Evolutionary conservation across 2,113 vertebrate species (phyloP), one percentile per base, ranked within the genome.

Genomic region (Erythrolamprus reginae): DNA sequence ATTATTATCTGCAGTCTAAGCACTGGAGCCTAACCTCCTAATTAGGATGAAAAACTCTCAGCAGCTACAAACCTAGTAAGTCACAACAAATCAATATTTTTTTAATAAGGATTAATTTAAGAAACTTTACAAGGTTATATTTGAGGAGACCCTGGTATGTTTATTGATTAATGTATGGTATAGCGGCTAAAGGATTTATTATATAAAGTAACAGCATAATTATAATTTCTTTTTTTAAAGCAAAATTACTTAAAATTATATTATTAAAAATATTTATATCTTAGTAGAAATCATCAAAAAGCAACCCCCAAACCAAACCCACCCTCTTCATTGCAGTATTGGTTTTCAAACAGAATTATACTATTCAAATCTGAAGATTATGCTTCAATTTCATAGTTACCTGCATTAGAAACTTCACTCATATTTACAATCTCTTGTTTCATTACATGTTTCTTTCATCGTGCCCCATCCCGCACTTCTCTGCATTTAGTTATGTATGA

Each of bases 81-180:
- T 97, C 97, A 97, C 94, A 97, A 96, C 90, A 96, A 97, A 95
- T 98, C 98, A 97, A 98, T 98, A 98, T 97, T 97, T 97, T 97
- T 98, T 98, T 98, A 98, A 98, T 97, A 98, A 97, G 97, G 97
- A 98, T 98, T 98, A 98, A 98, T 98, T 99, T 95, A 3, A 96
- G 97, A 97, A 98, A 97, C 96, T 97, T 97, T 96, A 97, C 97
- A 98, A 98, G 97, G 97, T 98, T 98, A 97, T 98, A 98, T 97
- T 98, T 97, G 98, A 98, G 98, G 97, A 95, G 97, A 97, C 95
- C 97, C 97, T 97, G 96, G 97, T 96, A 97, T 97, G 97, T 98
- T 97, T 97, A 98, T 98, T 98, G 98, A 99, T 98, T 98, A 99
- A 98, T 98, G 98, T 97, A 97, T 97, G 97, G 96, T 97, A 98